Evolutionary conservation across 2,113 vertebrate genomes (phyloP), one percentile per base, ranked within the genome.

Genomic region (Calidris pygmaea): DNA sequence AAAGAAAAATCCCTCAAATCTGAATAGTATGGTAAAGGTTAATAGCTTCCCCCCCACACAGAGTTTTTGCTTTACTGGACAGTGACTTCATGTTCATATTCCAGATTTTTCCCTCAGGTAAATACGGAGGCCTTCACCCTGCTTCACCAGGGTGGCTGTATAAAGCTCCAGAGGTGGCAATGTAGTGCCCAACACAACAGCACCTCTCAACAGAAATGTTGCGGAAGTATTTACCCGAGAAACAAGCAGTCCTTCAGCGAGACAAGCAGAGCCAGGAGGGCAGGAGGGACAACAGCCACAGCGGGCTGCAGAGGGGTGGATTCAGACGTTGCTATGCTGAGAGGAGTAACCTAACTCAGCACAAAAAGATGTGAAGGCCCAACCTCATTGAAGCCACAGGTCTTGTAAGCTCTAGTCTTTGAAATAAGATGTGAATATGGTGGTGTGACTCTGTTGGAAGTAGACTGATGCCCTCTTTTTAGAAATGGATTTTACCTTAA

Each of bases 301-400:
- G 41, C 3, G 60, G 53, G 6, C 24, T 56, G 21, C 15, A 32
- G 65, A 47, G 10, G 17, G 2, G 12, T 56, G 32, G 23, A n/a
- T 82, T 59, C 1, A 3, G 21, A 35, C 24, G 47, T 15, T 32
- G 15, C 20, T 41, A 3, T 24, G 21, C 26, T 15, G 27, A 53
- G 26, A 66, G 4, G 11, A n/a, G 19, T 34, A 68, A 3, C 5
- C 2, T 66, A 37, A 27, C 13, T 53, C 29, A 23, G 24, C 0
- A 0, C 5, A 17, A 22, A 17, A 22, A 24, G n/a, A 15, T 3
- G 2, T 52, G 20, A 7, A 10, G 74, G 13, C 4, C 23, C 13
- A 52, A 6, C 26, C 17, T 85, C 26, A 12, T 4, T 62, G 26
- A 71, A 76, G 20, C 45, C 22, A 35, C 27, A 52, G 13, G 29